Conservation (phyloP, 2,888 invertebrate species). For the Neuroscelio doddi region DNA sequence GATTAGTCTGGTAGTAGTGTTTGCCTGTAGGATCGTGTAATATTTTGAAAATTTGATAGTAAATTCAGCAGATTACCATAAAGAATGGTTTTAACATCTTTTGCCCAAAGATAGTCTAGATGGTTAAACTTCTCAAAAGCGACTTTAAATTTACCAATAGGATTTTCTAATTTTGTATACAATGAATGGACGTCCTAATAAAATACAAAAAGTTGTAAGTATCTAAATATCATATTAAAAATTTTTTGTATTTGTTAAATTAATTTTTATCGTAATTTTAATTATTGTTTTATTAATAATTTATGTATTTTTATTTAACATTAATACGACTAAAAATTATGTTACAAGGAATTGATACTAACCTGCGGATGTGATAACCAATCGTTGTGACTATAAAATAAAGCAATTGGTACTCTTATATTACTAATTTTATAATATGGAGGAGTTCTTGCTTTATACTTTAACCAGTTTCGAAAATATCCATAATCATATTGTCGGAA, state of each 20-base stretch:
- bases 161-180: not conserved
- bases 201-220: too few relatives aligned
- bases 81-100: not conserved
- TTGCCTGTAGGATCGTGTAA: too few relatives aligned
- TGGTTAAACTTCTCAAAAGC: not conserved
- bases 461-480: constrained; percentile 72
- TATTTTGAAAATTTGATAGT: too few relatives aligned
- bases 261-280: too few relatives aligned
- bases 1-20: too few relatives aligned
- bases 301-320: too few relatives aligned
- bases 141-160: not conserved
- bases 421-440: constrained; percentile 76
- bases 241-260: too few relatives aligned
- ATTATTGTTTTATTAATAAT: not conserved
- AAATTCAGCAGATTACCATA: not conserved
- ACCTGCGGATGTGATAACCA: constrained; percentile 74
- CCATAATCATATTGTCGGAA: constrained; percentile 75
- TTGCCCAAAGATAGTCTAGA: too few relatives aligned
- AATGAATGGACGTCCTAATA: not conserved
- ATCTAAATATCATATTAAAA: too few relatives aligned
- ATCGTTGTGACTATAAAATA: constrained; percentile 80
- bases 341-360: not conserved
- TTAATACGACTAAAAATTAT: too few relatives aligned
- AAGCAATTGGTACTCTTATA: constrained; percentile 77
- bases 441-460: constrained; percentile 75